phyloP scores from a whole-genome alignment of 2,888 invertebrate genomes.

The Nipponacmea schrenckii region DNA sequence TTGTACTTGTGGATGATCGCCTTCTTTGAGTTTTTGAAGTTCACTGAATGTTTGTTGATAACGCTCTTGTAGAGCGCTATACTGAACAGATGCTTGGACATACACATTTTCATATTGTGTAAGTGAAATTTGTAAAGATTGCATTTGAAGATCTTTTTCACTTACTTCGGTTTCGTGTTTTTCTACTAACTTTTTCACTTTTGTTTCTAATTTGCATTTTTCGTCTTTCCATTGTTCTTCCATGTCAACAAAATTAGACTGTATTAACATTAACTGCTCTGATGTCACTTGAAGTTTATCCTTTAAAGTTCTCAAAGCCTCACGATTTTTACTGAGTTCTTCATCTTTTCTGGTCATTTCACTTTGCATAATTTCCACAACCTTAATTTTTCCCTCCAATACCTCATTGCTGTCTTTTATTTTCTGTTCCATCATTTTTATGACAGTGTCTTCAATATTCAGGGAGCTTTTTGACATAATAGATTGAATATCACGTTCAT shows the following conservation, averaged over 20 bases:
- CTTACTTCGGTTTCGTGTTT: constrained; percentile 55
- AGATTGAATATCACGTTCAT: constrained; percentile 57
- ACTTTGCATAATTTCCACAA: constrained; percentile 58
- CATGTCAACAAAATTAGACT: constrained; percentile 78
- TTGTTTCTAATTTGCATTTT: constrained; percentile 69
- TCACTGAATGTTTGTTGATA: constrained; percentile 53
- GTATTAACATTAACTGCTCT: constrained; percentile 84
- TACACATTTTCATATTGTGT: constrained; percentile 57
- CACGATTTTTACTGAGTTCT: constrained; percentile 47
- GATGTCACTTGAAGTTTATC: constrained; percentile 82
- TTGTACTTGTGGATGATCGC: not conserved
- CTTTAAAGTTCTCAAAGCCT: constrained; percentile 76
- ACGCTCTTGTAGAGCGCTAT: constrained; percentile 54
- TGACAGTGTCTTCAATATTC: constrained; percentile 54
- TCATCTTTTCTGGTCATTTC: constrained; percentile 55
- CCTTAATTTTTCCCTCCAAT: constrained; percentile 59
- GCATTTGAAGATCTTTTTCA: constrained; percentile 69
- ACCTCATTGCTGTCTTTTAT: constrained; percentile 60
- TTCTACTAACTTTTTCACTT: constrained; percentile 69
- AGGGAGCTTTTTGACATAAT: constrained; percentile 57
- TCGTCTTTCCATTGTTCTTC: constrained; percentile 80
- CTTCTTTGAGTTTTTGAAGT: constrained; percentile 18
- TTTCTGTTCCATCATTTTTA: constrained; percentile 61
- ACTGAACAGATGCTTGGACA: constrained; percentile 53
- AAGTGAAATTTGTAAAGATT: constrained; percentile 61